Conservation (phyloP, 1,140 invertebrate species). For the Bombus pascuorum region DNA sequence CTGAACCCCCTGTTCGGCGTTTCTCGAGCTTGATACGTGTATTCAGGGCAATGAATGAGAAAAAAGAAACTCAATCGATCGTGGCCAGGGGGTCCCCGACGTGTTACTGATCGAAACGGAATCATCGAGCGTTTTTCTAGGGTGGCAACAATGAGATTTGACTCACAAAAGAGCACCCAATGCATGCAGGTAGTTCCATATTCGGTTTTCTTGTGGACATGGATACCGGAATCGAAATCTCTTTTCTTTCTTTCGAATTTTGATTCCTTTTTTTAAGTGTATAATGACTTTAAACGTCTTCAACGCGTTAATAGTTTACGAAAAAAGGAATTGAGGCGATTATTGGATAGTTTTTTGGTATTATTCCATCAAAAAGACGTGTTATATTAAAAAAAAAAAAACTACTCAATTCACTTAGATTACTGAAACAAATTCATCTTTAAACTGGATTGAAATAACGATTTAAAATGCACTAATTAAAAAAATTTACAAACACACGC, state of each 20-base stretch:
- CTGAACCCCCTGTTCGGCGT: slow-evolving; percentile 11
- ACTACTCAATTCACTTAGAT: too few species aligned
- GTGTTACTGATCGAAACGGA: slow-evolving; percentile 64
- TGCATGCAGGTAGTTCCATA: slow-evolving; percentile 42
- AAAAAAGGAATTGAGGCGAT: neutral
- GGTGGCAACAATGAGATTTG: slow-evolving; percentile 51
- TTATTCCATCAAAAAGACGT: too few species aligned
- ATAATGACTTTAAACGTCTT: too few species aligned
- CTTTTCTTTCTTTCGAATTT: neutral
- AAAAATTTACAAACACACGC: neutral
- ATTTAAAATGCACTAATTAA: neutral
- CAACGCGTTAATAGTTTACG: neutral
- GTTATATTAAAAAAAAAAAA: too few species aligned
- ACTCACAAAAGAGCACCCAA: slow-evolving; percentile 31
- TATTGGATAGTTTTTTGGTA: neutral
- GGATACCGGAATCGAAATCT: slow-evolving; percentile 33
- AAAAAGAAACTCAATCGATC: slow-evolving; percentile 64
- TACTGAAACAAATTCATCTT: too few species aligned
- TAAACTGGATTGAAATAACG: neutral
- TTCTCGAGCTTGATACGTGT: slow-evolving; percentile 26
- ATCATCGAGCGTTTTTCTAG: slow-evolving; percentile 63
- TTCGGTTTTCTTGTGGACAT: slow-evolving; percentile 34
- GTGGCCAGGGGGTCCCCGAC: slow-evolving; percentile 45
- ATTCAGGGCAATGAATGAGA: slow-evolving; percentile 59
- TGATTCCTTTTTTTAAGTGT: neutral